Conservation (phyloP, 1,140 invertebrate species). For the Vanessa tameamea region DNA sequence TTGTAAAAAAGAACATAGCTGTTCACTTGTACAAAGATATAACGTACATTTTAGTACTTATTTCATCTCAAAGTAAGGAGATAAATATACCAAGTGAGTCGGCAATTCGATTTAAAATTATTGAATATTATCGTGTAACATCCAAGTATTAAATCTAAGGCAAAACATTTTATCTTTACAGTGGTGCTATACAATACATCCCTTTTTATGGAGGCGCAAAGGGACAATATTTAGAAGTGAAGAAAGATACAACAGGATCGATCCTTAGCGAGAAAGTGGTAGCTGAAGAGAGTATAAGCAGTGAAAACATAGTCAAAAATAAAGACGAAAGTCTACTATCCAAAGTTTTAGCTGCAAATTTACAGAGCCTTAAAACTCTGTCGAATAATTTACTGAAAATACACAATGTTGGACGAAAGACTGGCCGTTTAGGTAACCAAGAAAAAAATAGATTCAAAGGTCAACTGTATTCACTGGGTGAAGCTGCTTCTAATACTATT, state of each 20-base stretch:
- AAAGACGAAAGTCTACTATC: slow-evolving; percentile 62
- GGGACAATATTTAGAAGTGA: slow-evolving; percentile 83
- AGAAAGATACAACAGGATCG: slow-evolving; percentile 78
- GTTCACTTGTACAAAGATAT: no score
- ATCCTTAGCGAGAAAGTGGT: slow-evolving; percentile 79
- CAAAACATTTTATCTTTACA: slow-evolving; percentile 22
- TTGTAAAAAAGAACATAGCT: no score
- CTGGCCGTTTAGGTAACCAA: slow-evolving; percentile 49
- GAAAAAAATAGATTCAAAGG: slow-evolving; percentile 58
- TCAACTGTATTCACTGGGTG: slow-evolving; percentile 58
- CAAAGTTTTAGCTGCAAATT: slow-evolving; percentile 60
- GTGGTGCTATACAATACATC: slow-evolving; percentile 60
- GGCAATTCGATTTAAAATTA: no score
- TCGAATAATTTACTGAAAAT: slow-evolving; percentile 58
- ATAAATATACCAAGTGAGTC: no score
- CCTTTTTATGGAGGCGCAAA: slow-evolving; percentile 85
- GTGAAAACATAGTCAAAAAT: slow-evolving; percentile 66
- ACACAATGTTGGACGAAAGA: slow-evolving; percentile 61
- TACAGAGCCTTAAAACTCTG: slow-evolving; percentile 53
- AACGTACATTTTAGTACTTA: no score
- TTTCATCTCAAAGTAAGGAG: no score
- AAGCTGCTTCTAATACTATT: slow-evolving; percentile 64
- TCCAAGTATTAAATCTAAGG: slow-evolving; percentile 5
- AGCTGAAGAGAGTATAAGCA: slow-evolving; percentile 67
- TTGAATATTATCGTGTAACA: no score